Percentiles rank a stretch among this genome's conserved stretches.
phyloP scores from a whole-genome alignment of 2,113 vertebrate species.

The Phaethon lepturus region DNA sequence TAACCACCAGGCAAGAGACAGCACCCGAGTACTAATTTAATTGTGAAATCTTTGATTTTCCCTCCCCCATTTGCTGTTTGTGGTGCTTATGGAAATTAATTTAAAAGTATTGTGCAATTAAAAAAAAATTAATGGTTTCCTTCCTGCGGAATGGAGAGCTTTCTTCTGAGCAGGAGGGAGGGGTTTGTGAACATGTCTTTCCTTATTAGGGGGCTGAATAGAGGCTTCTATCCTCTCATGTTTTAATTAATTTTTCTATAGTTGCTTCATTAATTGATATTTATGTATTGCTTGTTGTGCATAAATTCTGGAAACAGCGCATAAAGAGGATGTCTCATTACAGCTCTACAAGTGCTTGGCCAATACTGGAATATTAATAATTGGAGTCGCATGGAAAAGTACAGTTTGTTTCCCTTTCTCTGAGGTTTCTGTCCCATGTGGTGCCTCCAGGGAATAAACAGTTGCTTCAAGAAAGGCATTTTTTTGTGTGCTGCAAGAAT shows the following conservation, averaged over 20 bases:
- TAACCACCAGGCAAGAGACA: not conserved
- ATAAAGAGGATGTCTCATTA: constrained; percentile 59
- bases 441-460: not conserved
- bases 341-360: constrained; percentile 50
- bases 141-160: constrained; percentile 38
- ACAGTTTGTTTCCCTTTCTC: constrained; percentile 10
- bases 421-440: not conserved
- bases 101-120: constrained; percentile 50
- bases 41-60: not conserved
- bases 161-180: constrained; percentile 30
- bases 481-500: not conserved
- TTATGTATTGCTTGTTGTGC: constrained; percentile 69
- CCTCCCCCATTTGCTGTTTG: not conserved
- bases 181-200: not conserved
- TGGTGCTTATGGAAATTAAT: constrained; percentile 47
- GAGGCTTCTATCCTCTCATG: constrained; percentile 51
- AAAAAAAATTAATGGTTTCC: constrained; percentile 52
- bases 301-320: constrained; percentile 61
- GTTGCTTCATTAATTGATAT: constrained; percentile 74
- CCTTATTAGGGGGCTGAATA: constrained; percentile 26
- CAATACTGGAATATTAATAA: constrained; percentile 61
- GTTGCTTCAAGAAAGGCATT: not conserved
- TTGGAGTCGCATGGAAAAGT: not conserved
- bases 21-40: not conserved
- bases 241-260: constrained; percentile 72